These are phyloP conservation scores for Champsocephalus esox DNA, from an alignment of 2,797 vertebrate genomes.

Conservation along the genomic window DNA sequence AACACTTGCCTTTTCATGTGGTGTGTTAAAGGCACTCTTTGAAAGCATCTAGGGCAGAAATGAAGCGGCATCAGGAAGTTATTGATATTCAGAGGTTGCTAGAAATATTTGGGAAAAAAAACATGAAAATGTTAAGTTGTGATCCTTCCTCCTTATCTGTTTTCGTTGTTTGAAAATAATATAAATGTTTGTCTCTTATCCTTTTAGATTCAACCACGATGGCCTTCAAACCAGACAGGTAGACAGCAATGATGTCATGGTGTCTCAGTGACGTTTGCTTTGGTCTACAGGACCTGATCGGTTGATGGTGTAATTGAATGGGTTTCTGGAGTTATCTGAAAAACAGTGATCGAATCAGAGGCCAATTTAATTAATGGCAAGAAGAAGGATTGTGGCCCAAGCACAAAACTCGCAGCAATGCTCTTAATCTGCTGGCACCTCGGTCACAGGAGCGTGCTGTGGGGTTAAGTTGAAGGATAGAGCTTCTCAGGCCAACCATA, in stretches of 20 bases:
- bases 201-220: not conserved
- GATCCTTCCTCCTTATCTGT: not conserved
- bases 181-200: not conserved
- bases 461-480: slow-evolving; percentile 44
- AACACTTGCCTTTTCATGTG: slow-evolving; percentile 70
- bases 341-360: slow-evolving; percentile 71
- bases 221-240: slow-evolving; percentile 7
- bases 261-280: slow-evolving; percentile 49
- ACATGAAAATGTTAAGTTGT: not conserved
- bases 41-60: slow-evolving; percentile 14
- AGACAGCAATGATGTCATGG: slow-evolving; percentile 37
- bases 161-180: not conserved
- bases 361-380: slow-evolving; percentile 70
- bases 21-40: slow-evolving; percentile 58
- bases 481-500: slow-evolving; percentile 33
- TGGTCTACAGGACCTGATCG: slow-evolving; percentile 58
- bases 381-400: slow-evolving; percentile 47
- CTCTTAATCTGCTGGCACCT: slow-evolving; percentile 51
- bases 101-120: slow-evolving; percentile 32
- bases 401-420: slow-evolving; percentile 27
- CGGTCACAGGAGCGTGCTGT: slow-evolving; percentile 29
- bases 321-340: slow-evolving; percentile 61
- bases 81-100: slow-evolving; percentile 17
- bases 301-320: slow-evolving; percentile 75
- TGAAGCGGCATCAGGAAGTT: slow-evolving; percentile 8